Conservation (phyloP, 1,140 invertebrate genomes). For the Colletes gigas region DNA sequence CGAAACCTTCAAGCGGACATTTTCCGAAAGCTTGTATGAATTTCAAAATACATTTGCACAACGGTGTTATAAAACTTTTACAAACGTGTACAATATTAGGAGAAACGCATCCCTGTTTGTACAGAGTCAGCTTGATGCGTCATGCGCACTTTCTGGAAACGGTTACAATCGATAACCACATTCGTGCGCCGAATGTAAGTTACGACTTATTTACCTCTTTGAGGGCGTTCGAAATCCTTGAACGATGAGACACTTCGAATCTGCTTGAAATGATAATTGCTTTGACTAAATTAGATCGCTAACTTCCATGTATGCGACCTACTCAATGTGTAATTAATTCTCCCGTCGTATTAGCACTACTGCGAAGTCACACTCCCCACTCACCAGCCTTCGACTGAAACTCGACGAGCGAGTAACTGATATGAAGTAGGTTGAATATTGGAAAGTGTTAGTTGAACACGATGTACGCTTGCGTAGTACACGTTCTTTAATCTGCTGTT, state of each 20-base stretch:
- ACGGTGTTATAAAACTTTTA: background rate
- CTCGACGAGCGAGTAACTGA: conserved; percentile 19
- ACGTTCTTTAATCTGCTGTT: background rate
- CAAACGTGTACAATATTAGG: background rate
- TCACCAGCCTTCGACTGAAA: conserved; percentile 27
- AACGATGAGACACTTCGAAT: background rate
- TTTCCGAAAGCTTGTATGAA: background rate
- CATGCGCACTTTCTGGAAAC: conserved; percentile 68
- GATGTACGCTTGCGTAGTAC: conserved; percentile 43
- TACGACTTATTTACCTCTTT: conserved; percentile 55
- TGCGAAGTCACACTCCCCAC: background rate
- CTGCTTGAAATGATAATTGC: background rate
- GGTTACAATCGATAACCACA: conserved; percentile 65
- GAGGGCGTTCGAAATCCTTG: background rate
- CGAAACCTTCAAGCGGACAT: background rate
- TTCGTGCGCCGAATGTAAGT: conserved; percentile 31
- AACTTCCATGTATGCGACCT: background rate
- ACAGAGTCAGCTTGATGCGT: conserved; percentile 57
- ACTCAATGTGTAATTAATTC: background rate
- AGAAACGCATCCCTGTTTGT: background rate
- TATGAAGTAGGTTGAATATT: conserved; percentile 31
- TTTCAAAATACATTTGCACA: background rate
- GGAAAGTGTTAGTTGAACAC: background rate
- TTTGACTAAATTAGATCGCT: too few species aligned
- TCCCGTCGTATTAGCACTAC: background rate